These are phyloP conservation scores for Engystomops pustulosus DNA, from an alignment of 2,113 vertebrate species.

Conservation along the genomic window DNA sequence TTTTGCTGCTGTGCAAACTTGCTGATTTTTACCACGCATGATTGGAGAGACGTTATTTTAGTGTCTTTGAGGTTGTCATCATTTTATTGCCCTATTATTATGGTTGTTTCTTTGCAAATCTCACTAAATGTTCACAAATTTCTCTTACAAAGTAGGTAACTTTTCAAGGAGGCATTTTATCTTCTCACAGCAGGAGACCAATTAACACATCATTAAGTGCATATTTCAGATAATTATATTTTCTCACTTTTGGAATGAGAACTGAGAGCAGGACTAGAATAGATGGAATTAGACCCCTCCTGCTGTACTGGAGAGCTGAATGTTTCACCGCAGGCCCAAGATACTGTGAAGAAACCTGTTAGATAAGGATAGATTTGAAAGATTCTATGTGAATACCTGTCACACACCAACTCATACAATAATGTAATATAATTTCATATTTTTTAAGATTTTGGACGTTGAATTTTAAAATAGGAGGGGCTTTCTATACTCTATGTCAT, in stretches of 20 bases:
- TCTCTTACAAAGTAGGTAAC: conserved; percentile 51
- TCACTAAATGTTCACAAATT: conserved; percentile 37
- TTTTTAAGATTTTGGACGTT: neutral
- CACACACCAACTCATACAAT: neutral
- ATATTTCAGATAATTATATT: conserved; percentile 91
- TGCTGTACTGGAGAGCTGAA: conserved; percentile 20
- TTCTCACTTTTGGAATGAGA: conserved; percentile 86
- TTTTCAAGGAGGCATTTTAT: conserved; percentile 72
- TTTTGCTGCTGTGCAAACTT: neutral
- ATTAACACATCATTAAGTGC: conserved; percentile 89
- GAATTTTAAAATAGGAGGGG: neutral
- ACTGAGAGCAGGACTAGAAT: conserved; percentile 66
- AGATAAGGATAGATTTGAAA: conserved; percentile 4
- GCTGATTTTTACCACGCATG: neutral
- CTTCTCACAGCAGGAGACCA: conserved; percentile 85
- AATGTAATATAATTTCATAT: neutral
- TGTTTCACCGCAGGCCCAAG: conserved; percentile 30
- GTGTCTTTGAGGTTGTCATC: conserved; percentile 15
- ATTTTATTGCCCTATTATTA: conserved; percentile 32
- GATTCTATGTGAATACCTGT: conserved; percentile 2
- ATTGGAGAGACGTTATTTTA: conserved; percentile 3
- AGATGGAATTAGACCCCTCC: conserved; percentile 68
- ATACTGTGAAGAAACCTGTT: conserved; percentile 26
- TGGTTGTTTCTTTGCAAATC: conserved; percentile 49
- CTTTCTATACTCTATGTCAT: neutral